These are phyloP conservation scores for Peromyscus nudipes DNA, from an alignment of 2,797 vertebrate species.

Conservation along the genomic window DNA sequence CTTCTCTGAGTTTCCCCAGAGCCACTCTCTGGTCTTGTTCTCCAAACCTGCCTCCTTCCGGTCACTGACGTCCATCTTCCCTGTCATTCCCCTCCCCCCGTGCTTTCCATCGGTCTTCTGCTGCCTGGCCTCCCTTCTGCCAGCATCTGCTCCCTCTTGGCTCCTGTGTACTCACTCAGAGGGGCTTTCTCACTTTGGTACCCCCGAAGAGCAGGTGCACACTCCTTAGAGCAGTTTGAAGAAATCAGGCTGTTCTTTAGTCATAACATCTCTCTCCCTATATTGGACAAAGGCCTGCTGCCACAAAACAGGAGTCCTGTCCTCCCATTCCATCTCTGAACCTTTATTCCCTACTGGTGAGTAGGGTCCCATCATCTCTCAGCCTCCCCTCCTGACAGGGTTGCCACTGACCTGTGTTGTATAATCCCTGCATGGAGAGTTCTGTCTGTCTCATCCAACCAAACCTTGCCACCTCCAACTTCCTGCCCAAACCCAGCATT, in stretches of 20 bases:
- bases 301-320: fast-evolving
- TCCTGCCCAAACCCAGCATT: fast-evolving
- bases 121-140: background rate
- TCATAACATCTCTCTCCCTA: background rate
- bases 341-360: background rate
- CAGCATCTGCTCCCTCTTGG: no score
- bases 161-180: background rate
- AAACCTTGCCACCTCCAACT: background rate
- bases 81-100: fast-evolving
- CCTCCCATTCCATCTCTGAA: background rate
- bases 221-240: background rate
- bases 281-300: background rate
- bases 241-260: background rate
- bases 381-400: background rate
- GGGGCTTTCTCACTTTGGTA: no score
- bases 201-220: background rate
- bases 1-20: background rate
- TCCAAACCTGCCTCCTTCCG: background rate
- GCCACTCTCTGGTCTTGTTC: background rate
- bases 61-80: no score
- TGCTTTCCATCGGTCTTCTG: fast-evolving
- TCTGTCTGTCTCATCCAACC: background rate
- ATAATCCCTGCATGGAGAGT: fast-evolving
- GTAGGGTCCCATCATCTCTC: background rate
- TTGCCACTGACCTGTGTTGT: no score